These are phyloP conservation scores for Antheraea mylitta DNA, from an alignment of 1,140 invertebrate species.

Conservation along the genomic window DNA sequence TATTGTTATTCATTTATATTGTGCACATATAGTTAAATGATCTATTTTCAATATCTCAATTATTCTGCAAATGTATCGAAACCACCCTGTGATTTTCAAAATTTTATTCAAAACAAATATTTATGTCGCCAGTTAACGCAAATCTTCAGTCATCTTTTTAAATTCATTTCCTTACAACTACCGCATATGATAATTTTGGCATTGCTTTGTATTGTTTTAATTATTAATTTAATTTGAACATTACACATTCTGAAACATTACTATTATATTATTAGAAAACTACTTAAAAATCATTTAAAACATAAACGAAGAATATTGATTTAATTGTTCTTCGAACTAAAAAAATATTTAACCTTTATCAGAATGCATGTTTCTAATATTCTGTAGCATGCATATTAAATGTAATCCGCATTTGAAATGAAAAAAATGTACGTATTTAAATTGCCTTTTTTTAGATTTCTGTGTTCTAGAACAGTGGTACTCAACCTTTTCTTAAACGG, in stretches of 20 bases:
- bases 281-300: too few relatives aligned
- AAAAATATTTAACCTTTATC: background rate
- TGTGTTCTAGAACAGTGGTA: too few relatives aligned
- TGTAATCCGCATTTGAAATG: background rate
- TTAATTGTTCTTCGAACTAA: too few relatives aligned
- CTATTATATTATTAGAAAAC: too few relatives aligned
- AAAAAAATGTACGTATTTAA: too few relatives aligned
- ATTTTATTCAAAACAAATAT: constrained; percentile 13
- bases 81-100: constrained; percentile 32
- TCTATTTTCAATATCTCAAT: background rate
- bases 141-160: background rate
- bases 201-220: background rate
- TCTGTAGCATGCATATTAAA: background rate
- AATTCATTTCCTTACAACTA: background rate
- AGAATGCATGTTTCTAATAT: background rate
- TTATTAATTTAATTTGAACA: background rate
- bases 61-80: constrained; percentile 14
- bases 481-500: too few relatives aligned
- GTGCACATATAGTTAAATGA: background rate
- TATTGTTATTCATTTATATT: background rate
- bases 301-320: too few relatives aligned
- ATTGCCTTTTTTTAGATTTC: too few relatives aligned
- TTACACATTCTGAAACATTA: background rate
- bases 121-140: constrained; percentile 31
- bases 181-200: background rate